Conservation (phyloP, 2,888 invertebrate genomes). For the Ochlodes sylvanus region DNA sequence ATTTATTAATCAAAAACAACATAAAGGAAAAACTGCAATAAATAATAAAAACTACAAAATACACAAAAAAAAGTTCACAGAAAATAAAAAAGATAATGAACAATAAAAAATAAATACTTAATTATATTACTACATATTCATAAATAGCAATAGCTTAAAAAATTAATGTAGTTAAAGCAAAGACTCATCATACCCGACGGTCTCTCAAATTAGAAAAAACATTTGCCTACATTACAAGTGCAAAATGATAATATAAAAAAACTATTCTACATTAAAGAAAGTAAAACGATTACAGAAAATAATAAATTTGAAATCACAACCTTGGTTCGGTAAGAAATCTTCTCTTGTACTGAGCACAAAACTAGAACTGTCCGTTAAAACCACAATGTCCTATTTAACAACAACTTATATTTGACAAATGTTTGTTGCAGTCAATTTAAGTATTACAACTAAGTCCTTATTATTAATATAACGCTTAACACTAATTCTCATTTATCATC, state of each 20-base stretch:
- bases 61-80: background rate
- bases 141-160: too few species aligned
- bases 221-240: background rate
- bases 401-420: constrained; percentile 52
- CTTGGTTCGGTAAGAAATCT: constrained; percentile 62
- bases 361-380: constrained; percentile 32
- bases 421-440: constrained; percentile 62
- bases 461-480: constrained; percentile 45
- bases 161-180: too few species aligned
- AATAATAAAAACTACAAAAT: background rate
- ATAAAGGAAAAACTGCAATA: background rate
- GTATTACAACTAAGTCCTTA: constrained; percentile 53
- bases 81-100: background rate
- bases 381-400: constrained; percentile 60
- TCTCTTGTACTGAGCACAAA: constrained; percentile 45
- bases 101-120: background rate
- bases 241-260: constrained; percentile 30
- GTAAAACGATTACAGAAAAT: constrained; percentile 30
- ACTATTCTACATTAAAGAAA: constrained; percentile 38
- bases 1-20: background rate
- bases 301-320: constrained; percentile 54
- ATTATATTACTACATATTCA: too few species aligned
- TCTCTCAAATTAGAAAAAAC: background rate
- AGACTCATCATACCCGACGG: background rate
- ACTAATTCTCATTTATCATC: constrained; percentile 60